Conservation (phyloP, 2,797 vertebrate species). For the Muscicapa comitata region DNA sequence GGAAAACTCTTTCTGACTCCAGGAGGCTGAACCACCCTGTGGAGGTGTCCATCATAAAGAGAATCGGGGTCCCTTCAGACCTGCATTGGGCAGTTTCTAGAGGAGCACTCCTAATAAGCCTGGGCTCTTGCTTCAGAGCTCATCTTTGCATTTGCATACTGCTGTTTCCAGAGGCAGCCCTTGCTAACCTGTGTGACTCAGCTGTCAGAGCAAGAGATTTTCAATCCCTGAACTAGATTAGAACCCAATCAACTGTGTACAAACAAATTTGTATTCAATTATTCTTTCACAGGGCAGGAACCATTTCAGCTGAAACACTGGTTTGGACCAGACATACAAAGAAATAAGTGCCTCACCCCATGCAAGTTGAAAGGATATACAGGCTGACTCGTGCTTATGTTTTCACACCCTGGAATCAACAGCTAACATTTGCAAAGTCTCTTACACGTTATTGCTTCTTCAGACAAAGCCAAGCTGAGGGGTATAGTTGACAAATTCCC, state of each 20-base stretch:
- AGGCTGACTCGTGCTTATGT: background rate
- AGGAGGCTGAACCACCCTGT: background rate
- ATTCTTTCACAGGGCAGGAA: background rate
- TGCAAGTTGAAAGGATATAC: background rate
- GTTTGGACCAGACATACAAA: background rate
- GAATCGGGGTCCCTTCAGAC: background rate
- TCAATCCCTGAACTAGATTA: background rate
- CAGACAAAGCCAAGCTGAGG: background rate
- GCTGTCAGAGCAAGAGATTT: background rate
- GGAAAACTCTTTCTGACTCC: background rate
- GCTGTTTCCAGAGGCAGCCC: background rate
- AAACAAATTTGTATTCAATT: background rate
- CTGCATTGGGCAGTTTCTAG: background rate
- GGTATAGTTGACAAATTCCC: accelerated
- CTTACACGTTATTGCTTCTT: background rate
- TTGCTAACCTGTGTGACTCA: background rate
- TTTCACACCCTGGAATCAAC: background rate
- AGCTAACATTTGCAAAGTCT: background rate
- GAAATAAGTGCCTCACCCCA: background rate
- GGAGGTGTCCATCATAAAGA: no score
- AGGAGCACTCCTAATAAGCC: background rate
- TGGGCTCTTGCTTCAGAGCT: background rate
- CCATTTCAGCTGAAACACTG: background rate
- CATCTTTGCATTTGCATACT: background rate
- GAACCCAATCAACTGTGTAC: background rate